These are phyloP conservation scores for Ormyrus nitidulus DNA, from an alignment of 2,888 invertebrate species.

Conservation along the genomic window DNA sequence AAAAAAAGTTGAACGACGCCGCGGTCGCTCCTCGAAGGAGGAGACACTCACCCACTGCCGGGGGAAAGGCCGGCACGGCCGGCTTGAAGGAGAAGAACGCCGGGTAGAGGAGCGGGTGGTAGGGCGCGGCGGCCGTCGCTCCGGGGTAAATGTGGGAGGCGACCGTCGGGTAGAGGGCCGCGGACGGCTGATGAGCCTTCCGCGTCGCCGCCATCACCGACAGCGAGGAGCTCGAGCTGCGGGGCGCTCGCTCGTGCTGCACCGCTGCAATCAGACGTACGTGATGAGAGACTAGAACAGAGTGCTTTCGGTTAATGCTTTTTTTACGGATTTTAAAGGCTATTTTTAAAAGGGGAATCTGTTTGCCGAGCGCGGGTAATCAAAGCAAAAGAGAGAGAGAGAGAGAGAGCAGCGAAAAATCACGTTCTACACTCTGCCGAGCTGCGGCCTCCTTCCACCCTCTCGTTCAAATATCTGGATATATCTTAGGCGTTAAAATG, in stretches of 20 bases:
- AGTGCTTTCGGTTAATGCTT: too few species aligned
- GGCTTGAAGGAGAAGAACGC: constrained; percentile 73
- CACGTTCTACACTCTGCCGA: too few species aligned
- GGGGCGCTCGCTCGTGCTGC: constrained; percentile 92
- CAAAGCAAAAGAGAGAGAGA: too few species aligned
- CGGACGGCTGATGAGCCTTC: constrained; percentile 9
- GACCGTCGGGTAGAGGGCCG: constrained; percentile 37
- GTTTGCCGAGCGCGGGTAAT: too few species aligned
- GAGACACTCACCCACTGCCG: constrained; percentile 38
- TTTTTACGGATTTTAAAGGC: too few species aligned
- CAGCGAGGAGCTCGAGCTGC: constrained; percentile 69
- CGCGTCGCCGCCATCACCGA: constrained; percentile 39
- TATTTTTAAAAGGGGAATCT: too few species aligned
- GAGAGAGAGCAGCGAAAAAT: too few species aligned
- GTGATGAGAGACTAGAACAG: not conserved
- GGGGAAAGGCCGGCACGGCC: constrained; percentile 45
- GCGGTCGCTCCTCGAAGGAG: not conserved
- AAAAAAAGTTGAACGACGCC: too few species aligned
- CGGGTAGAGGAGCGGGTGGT: constrained; percentile 72
- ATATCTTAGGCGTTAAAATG: not conserved
- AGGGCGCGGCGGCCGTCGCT: constrained; percentile 63
- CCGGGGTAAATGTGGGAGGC: constrained; percentile 71
- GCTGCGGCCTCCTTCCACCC: too few species aligned
- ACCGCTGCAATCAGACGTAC: constrained; percentile 82
- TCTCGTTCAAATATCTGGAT: too few species aligned